These are phyloP conservation scores for Chelonus formosanus DNA, from an alignment of 2,888 invertebrate genomes.

Conservation along the genomic window DNA sequence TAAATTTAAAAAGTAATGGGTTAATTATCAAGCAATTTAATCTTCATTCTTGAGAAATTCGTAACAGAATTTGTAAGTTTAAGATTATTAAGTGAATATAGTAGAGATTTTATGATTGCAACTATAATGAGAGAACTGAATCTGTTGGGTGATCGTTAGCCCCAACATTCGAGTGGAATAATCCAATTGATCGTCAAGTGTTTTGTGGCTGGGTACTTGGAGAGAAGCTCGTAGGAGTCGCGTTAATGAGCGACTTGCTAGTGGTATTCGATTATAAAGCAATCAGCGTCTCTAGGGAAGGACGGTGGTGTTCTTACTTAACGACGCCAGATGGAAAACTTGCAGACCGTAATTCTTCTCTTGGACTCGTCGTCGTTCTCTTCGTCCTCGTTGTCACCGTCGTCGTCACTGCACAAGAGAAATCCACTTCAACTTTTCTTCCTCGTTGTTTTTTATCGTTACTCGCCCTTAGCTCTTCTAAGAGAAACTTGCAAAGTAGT, in stretches of 20 bases:
- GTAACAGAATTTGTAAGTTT: too few species aligned
- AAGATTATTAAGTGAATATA: too few species aligned
- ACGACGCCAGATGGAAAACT: conserved; percentile 55
- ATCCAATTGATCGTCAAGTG: conserved; percentile 30
- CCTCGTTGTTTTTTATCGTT: conserved; percentile 5
- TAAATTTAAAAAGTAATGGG: too few species aligned
- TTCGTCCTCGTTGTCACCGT: conserved; percentile 2
- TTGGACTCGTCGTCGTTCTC: conserved; percentile 10
- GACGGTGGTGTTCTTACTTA: conserved; percentile 47
- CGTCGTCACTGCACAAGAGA: conserved; percentile 12
- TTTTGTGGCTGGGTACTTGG: conserved; percentile 28
- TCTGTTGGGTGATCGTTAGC: conserved; percentile 28
- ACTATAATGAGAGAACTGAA: conserved; percentile 3
- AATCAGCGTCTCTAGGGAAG: conserved; percentile 48
- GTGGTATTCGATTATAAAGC: conserved; percentile 57
- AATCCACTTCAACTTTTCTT: conserved; percentile 23
- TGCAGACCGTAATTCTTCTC: conserved; percentile 35
- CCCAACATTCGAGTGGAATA: conserved; percentile 41
- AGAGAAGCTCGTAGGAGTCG: conserved; percentile 30
- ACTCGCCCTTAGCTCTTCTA: neutral
- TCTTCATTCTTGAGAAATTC: too few species aligned
- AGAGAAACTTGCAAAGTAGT: conserved; percentile 27
- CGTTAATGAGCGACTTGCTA: conserved; percentile 38
- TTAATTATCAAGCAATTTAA: too few species aligned
- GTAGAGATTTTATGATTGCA: too few species aligned